Evolutionary conservation across 2,888 invertebrate species (phyloP).

Genomic region (Tromatobia lineatoria): DNA sequence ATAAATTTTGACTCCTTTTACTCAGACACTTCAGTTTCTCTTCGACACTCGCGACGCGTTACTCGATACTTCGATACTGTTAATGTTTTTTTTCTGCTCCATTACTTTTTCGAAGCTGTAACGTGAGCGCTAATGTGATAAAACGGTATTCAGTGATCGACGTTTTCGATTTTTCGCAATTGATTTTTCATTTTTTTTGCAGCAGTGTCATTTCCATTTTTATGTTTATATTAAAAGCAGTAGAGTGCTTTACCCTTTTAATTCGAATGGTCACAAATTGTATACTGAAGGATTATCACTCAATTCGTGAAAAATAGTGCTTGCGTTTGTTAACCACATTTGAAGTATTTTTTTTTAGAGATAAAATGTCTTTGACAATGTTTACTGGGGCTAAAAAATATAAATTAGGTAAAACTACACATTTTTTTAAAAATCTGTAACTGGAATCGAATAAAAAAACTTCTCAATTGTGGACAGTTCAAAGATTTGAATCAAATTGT

Average conservation of each 20-base stretch:
- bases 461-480: too few species aligned
- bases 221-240: too few species aligned
- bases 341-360: neutral
- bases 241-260: neutral
- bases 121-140: neutral
- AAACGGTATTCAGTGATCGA: neutral
- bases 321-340: neutral
- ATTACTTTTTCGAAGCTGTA: neutral
- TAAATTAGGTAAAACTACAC: neutral
- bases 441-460: too few species aligned
- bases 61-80: slow-evolving; percentile 18
- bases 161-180: neutral
- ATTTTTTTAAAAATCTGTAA: too few species aligned
- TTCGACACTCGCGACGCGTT: slow-evolving; percentile 33
- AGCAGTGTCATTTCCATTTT: neutral
- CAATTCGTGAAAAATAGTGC: neutral
- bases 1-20: slow-evolving; percentile 75
- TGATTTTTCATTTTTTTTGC: neutral
- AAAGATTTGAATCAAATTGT: too few species aligned
- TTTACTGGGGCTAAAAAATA: neutral
- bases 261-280: too few species aligned
- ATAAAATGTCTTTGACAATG: neutral
- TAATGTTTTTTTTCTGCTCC: neutral
- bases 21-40: slow-evolving; percentile 56
- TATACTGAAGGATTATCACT: too few species aligned